Percentiles rank a stretch among this genome's conserved stretches.
Conservation (phyloP, 2,797 vertebrate genomes). For the Phoebastria nigripes region DNA sequence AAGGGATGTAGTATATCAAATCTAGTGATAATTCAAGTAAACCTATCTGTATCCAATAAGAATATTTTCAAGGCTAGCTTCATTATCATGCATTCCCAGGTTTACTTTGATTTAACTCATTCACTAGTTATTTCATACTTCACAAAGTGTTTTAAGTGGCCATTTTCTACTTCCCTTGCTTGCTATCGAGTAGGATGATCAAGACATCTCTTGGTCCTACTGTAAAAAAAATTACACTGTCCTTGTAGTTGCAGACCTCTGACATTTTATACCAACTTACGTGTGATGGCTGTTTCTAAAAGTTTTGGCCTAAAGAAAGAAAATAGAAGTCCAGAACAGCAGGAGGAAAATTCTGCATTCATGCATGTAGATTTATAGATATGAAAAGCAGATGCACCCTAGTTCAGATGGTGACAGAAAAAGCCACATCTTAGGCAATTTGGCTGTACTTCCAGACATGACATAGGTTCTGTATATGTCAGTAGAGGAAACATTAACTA, state of each 20-base stretch:
- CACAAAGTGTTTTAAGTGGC: background rate
- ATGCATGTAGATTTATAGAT: background rate
- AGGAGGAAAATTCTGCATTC: background rate
- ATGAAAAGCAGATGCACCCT: background rate
- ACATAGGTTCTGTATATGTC: background rate
- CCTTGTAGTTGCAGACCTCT: background rate
- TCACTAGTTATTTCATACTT: background rate
- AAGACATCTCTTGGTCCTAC: background rate
- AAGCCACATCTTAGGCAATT: background rate
- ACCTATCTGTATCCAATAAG: background rate
- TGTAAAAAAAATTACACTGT: background rate
- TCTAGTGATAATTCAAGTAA: background rate
- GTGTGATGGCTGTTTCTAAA: background rate
- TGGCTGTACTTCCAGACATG: constrained; percentile 17
- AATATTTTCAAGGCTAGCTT: background rate
- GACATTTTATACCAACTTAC: background rate
- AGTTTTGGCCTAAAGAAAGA: background rate
- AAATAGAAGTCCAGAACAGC: background rate
- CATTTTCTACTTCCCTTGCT: background rate
- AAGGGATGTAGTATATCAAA: background rate
- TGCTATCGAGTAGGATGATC: background rate
- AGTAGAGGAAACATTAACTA: background rate
- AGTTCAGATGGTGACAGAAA: background rate
- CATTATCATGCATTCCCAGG: background rate
- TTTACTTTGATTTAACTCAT: background rate